These are phyloP conservation scores for Eupsittula cactorum DNA, from an alignment of 2,113 vertebrate genomes.

Conservation along the genomic window DNA sequence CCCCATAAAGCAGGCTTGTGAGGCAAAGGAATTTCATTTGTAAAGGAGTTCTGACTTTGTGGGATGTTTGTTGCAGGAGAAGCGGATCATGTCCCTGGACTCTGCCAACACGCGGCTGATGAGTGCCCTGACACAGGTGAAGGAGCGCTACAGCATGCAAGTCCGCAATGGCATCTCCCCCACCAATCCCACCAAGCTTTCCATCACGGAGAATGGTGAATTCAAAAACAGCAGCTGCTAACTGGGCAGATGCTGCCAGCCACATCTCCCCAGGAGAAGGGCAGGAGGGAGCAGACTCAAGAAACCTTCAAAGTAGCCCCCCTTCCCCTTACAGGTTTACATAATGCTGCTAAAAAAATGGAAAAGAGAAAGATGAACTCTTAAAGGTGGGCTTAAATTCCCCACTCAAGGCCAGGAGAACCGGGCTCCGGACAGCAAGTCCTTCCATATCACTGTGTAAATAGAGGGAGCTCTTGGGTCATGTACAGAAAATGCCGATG, in stretches of 20 bases:
- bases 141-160: constrained; percentile 92
- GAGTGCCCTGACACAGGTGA: constrained; percentile 94
- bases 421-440: background rate
- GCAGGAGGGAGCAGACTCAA: background rate
- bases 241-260: constrained; percentile 26
- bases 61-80: constrained; percentile 84
- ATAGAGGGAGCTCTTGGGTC: constrained; percentile 71
- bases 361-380: background rate
- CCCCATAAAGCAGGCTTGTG: background rate
- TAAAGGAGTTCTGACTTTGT: background rate
- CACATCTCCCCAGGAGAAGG: background rate
- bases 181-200: constrained; percentile 93
- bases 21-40: rapidly evolving
- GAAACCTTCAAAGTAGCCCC: background rate
- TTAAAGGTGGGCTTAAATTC: constrained; percentile 40
- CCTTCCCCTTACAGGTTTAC: constrained; percentile 42
- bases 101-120: constrained; percentile 92
- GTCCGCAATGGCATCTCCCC: constrained; percentile 91
- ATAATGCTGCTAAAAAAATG: constrained; percentile 60
- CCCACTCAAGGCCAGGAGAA: constrained; percentile 58
- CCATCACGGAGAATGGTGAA: constrained; percentile 98
- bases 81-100: constrained; percentile 91
- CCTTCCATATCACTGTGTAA: constrained; percentile 71
- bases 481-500: constrained; percentile 81
- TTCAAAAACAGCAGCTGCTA: constrained; percentile 98